These are phyloP conservation scores for Heliconius sara DNA, from an alignment of 2,888 invertebrate genomes.

Conservation along the genomic window DNA sequence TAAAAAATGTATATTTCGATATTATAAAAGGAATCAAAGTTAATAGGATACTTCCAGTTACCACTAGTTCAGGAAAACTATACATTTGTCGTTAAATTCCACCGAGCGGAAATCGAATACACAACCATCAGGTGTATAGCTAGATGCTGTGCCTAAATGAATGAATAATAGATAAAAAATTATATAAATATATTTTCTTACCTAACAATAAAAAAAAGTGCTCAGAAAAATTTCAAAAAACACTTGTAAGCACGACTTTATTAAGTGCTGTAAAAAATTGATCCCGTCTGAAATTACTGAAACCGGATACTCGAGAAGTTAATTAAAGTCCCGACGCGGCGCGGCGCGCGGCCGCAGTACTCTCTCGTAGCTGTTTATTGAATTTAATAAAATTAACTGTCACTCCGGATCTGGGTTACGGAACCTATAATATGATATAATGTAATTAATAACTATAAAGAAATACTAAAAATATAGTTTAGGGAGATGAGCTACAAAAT, in stretches of 20 bases:
- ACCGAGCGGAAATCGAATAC: no score
- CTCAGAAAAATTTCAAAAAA: conserved; percentile 6
- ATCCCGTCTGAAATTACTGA: conserved; percentile 35
- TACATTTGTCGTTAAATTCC: no score
- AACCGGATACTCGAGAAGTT: conserved; percentile 39
- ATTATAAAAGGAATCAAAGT: no score
- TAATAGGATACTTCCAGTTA: no score
- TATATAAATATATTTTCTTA: not conserved
- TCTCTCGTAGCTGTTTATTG: conserved; percentile 29
- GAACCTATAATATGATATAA: conserved; percentile 16
- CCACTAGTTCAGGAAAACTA: no score
- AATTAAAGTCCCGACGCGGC: conserved; percentile 37
- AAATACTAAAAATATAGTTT: no score
- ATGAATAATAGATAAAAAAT: not conserved
- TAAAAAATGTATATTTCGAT: no score
- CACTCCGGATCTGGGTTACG: conserved; percentile 22
- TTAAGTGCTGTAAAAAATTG: conserved; percentile 34
- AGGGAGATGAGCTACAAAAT: no score
- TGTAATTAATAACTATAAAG: not conserved
- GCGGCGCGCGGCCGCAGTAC: conserved; percentile 15
- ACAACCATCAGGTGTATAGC: no score
- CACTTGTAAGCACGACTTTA: conserved; percentile 19
- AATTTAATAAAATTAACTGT: conserved; percentile 35
- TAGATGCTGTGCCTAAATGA: no score
- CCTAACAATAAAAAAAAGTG: not conserved